These are phyloP conservation scores for Microtus montanus DNA, from an alignment of 2,113 vertebrate genomes.

Conservation along the genomic window DNA sequence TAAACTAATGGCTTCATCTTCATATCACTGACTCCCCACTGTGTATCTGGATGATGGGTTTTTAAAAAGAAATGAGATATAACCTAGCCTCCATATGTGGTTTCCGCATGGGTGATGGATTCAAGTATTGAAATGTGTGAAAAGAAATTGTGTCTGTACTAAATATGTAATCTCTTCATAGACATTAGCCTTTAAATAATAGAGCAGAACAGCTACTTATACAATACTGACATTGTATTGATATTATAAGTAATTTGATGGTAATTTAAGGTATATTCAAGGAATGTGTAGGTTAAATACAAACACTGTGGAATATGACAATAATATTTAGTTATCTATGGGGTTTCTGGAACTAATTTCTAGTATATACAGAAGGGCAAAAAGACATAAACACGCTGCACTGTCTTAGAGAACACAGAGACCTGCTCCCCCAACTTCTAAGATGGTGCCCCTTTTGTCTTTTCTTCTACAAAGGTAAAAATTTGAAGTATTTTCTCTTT, in stretches of 20 bases:
- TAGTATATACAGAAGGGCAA: neutral
- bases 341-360: neutral
- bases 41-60: neutral
- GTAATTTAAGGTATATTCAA: neutral
- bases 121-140: neutral
- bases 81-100: too few relatives aligned
- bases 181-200: neutral
- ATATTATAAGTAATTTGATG: neutral
- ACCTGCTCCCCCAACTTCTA: neutral
- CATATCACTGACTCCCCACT: neutral
- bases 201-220: neutral
- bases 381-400: neutral
- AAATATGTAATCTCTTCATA: neutral
- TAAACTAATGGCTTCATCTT: neutral
- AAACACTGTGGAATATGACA: neutral
- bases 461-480: conserved; percentile 38
- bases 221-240: neutral
- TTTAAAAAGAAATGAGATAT: neutral
- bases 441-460: neutral
- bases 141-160: neutral
- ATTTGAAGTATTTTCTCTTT: conserved; percentile 68
- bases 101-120: neutral
- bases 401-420: neutral
- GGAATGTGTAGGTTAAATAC: neutral
- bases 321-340: neutral